Conservation (phyloP, 2,113 vertebrate species). For the Pelecanus crispus region DNA sequence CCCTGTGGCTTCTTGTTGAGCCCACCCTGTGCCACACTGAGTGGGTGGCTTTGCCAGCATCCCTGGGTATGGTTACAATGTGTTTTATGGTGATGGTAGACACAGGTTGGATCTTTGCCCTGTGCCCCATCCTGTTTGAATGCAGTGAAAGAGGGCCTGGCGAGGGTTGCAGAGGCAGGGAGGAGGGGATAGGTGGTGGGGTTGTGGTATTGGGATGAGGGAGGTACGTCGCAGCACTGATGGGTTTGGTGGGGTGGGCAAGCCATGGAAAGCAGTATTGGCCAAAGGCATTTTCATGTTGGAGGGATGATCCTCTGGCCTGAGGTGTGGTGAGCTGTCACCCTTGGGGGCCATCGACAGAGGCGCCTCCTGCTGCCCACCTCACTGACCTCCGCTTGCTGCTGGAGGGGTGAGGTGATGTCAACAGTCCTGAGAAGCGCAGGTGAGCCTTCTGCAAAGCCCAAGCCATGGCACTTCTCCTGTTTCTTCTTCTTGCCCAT, state of each 20-base stretch:
- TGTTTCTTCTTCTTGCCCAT: neutral
- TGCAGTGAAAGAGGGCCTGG: neutral
- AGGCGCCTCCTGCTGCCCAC: neutral
- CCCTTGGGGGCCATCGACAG: neutral
- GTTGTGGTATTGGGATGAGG: neutral
- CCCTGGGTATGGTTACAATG: no score
- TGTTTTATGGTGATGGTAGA: neutral
- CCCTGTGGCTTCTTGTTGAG: neutral
- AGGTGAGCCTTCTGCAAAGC: neutral
- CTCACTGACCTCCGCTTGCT: accelerated
- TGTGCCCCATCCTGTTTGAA: neutral
- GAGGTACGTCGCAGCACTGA: neutral
- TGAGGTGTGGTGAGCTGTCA: neutral
- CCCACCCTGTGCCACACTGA: neutral
- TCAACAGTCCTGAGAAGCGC: neutral
- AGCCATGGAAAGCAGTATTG: neutral
- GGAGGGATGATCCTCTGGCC: neutral
- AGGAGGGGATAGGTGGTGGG: neutral
- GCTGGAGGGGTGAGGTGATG: neutral
- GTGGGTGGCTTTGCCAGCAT: neutral
- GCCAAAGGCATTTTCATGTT: neutral
- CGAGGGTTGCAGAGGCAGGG: neutral
- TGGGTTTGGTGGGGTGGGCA: neutral
- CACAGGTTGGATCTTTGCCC: neutral
- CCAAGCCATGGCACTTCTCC: neutral